Percentiles rank a stretch among this genome's conserved stretches.
phyloP scores from a whole-genome alignment of 2,888 invertebrate genomes.

The Cheilosia scutellata region DNA sequence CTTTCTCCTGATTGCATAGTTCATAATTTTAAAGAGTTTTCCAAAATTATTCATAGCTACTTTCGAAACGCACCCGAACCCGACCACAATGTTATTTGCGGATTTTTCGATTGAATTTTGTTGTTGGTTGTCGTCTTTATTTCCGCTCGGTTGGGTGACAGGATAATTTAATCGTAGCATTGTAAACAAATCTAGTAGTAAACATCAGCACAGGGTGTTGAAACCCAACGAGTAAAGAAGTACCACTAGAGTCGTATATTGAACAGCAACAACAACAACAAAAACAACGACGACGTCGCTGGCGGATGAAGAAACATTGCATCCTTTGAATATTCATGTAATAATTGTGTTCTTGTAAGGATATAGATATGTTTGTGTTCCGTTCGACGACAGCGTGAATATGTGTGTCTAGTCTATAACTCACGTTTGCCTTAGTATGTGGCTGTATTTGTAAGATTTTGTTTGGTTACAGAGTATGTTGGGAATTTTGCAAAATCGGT shows the following conservation, averaged over 20 bases:
- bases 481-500: conserved; percentile 66
- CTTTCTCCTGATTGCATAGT: background rate
- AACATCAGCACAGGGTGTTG: conserved; percentile 41
- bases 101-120: conserved; percentile 22
- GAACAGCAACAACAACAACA: background rate
- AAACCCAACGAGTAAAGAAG: conserved; percentile 15
- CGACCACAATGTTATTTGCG: conserved; percentile 38
- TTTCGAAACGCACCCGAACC: conserved; percentile 2
- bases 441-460: conserved; percentile 54
- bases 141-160: conserved; percentile 52
- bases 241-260: background rate
- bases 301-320: conserved; percentile 44
- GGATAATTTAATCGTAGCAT: conserved; percentile 64
- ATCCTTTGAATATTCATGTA: conserved; percentile 65
- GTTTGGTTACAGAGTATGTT: conserved; percentile 48
- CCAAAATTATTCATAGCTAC: conserved; percentile 54
- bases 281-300: background rate
- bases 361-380: conserved; percentile 18
- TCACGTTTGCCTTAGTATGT: background rate
- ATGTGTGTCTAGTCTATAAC: background rate
- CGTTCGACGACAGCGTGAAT: background rate
- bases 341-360: conserved; percentile 42
- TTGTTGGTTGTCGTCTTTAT: conserved; percentile 43
- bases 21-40: background rate
- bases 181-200: conserved; percentile 67